Conservation (phyloP, 2,797 vertebrate species). For the Loris lydekkerianus region DNA sequence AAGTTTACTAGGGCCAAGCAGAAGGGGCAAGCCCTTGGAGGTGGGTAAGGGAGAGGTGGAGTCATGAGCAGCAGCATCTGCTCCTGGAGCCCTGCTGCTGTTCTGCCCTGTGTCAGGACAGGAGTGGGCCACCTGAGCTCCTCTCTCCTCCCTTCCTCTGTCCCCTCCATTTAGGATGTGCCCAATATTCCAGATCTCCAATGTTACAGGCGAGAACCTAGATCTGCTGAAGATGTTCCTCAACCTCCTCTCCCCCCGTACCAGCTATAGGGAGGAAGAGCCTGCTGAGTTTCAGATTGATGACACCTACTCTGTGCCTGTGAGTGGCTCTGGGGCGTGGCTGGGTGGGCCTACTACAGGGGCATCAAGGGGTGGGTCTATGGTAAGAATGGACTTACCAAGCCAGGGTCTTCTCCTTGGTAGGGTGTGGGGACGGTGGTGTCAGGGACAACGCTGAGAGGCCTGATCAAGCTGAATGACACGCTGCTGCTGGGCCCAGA, state of each 20-base stretch:
- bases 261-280: conserved; percentile 96
- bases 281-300: conserved; percentile 99
- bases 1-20: neutral
- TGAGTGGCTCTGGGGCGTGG: conserved; percentile 83
- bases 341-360: neutral
- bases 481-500: conserved; percentile 98
- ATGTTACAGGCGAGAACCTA: conserved; percentile 97
- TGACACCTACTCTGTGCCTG: conserved; percentile 98
- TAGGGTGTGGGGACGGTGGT: conserved; percentile 99
- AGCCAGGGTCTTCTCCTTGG: conserved; percentile 34
- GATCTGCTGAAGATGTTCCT: conserved; percentile 99
- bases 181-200: conserved; percentile 99
- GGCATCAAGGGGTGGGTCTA: fast-evolving
- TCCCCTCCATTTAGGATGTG: conserved; percentile 92
- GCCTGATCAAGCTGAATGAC: conserved; percentile 97
- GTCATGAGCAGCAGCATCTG: neutral
- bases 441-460: conserved; percentile 97
- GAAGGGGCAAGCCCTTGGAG: neutral
- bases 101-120: neutral
- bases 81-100: neutral
- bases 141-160: conserved; percentile 48
- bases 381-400: neutral
- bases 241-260: conserved; percentile 97
- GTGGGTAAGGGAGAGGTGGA: neutral
- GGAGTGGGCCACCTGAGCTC: neutral